Percentiles rank a stretch among this genome's conserved stretches.
Conservation (phyloP, 1,140 invertebrate genomes). For the Bathynomus jamesi region DNA sequence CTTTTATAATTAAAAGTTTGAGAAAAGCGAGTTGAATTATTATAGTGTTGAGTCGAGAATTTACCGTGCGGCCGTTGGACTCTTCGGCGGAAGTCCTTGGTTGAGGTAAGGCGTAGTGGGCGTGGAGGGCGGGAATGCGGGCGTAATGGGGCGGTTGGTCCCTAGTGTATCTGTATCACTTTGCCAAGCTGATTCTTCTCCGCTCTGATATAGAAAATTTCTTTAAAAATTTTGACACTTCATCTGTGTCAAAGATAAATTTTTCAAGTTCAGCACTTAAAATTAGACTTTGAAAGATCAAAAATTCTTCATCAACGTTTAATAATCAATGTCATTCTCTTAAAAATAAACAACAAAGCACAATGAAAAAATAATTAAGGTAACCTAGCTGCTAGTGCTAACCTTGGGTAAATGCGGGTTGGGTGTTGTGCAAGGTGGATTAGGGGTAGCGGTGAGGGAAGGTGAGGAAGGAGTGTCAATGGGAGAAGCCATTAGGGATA, state of each 20-base stretch:
- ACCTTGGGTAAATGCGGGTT: not conserved
- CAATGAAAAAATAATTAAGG: not conserved
- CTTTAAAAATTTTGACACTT: no score
- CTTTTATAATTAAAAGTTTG: no score
- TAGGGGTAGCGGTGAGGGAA: not conserved
- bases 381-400: not conserved
- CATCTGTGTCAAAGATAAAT: no score
- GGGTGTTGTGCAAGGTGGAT: not conserved
- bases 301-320: not conserved
- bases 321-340: not conserved
- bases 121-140: slow-evolving; percentile 73
- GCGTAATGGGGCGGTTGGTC: slow-evolving; percentile 63
- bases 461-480: not conserved
- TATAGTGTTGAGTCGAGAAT: no score
- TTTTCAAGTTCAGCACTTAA: no score
- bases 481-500: not conserved
- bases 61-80: slow-evolving; percentile 56
- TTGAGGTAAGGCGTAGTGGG: slow-evolving; percentile 71
- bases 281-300: no score
- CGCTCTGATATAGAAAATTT: slow-evolving; percentile 21
- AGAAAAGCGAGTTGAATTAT: no score
- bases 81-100: slow-evolving; percentile 55
- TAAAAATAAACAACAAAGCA: not conserved
- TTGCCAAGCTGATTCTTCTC: slow-evolving; percentile 33
- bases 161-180: slow-evolving; percentile 28